Conservation (phyloP, 2,113 vertebrate genomes). For the Leucopsar rothschildi region DNA sequence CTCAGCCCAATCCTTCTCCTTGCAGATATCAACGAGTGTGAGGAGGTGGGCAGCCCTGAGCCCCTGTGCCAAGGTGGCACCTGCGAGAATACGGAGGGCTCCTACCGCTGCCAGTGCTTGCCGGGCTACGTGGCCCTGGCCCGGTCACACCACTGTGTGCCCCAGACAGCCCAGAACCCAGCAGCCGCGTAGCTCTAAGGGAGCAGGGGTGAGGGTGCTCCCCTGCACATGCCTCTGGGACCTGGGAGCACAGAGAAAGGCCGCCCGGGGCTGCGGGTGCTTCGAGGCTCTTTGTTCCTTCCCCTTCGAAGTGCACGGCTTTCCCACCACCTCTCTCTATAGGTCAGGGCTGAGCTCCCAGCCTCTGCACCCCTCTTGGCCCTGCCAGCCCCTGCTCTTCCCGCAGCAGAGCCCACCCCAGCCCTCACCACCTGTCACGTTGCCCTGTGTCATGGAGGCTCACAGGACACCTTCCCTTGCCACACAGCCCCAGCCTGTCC, state of each 20-base stretch:
- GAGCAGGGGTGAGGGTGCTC: not conserved
- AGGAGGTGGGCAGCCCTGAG: slow-evolving; percentile 82
- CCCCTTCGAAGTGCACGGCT: not conserved
- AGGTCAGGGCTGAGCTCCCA: not conserved
- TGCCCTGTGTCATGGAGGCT: not conserved
- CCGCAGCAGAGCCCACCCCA: not conserved
- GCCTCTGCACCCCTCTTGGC: not conserved
- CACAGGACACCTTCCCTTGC: not conserved
- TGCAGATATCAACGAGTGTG: slow-evolving; percentile 91
- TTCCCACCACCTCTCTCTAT: not conserved
- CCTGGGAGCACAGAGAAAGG: not conserved
- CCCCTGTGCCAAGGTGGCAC: slow-evolving; percentile 82
- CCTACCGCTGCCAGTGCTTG: slow-evolving; percentile 87
- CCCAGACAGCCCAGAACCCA: slow-evolving; percentile 61
- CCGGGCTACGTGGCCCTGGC: slow-evolving; percentile 79
- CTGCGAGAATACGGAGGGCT: slow-evolving; percentile 90
- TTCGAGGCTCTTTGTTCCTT: not conserved
- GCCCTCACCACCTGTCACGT: not conserved
- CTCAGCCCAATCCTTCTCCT: not conserved
- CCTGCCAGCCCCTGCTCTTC: slow-evolving; percentile 35
- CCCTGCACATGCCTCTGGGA: not conserved
- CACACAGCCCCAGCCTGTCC: not conserved
- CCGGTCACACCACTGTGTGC: slow-evolving; percentile 82
- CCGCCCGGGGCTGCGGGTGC: not conserved
- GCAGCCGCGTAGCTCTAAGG: not conserved